These are phyloP conservation scores for Gymnarchus niloticus DNA, from an alignment of 2,113 vertebrate species.

Conservation along the genomic window DNA sequence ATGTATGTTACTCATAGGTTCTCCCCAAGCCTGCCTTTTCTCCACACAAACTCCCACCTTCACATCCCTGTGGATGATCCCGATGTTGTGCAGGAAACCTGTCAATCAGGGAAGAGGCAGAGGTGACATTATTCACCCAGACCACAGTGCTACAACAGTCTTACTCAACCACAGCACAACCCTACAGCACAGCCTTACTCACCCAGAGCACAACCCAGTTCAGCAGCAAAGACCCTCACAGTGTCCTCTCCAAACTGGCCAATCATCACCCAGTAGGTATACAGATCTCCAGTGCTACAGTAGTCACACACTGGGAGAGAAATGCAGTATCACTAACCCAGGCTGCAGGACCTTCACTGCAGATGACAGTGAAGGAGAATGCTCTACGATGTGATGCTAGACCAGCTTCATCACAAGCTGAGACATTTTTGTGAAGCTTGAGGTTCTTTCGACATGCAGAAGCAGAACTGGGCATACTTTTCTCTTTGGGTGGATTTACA, in stretches of 20 bases:
- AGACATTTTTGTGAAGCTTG: no score
- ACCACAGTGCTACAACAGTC: neutral
- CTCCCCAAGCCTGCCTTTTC: neutral
- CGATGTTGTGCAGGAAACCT: constrained; percentile 91
- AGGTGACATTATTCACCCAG: neutral
- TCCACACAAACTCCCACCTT: constrained; percentile 64
- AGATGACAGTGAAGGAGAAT: neutral
- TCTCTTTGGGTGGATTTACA: neutral
- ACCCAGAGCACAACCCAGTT: constrained; percentile 85
- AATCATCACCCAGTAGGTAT: constrained; percentile 79
- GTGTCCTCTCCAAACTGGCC: constrained; percentile 72
- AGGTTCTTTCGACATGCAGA: no score
- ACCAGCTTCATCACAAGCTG: neutral
- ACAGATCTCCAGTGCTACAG: constrained; percentile 83
- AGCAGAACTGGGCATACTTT: no score
- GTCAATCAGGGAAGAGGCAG: constrained; percentile 5
- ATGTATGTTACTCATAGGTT: neutral
- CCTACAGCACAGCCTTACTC: constrained; percentile 43
- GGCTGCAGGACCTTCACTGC: neutral
- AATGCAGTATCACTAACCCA: constrained; percentile 13
- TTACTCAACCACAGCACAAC: neutral
- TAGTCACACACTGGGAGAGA: constrained; percentile 81
- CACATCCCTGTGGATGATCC: constrained; percentile 85
- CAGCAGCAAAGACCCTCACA: constrained; percentile 80
- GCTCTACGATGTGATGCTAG: neutral